Conservation (phyloP, 2,797 vertebrate species). For the Graptemys geographica region DNA sequence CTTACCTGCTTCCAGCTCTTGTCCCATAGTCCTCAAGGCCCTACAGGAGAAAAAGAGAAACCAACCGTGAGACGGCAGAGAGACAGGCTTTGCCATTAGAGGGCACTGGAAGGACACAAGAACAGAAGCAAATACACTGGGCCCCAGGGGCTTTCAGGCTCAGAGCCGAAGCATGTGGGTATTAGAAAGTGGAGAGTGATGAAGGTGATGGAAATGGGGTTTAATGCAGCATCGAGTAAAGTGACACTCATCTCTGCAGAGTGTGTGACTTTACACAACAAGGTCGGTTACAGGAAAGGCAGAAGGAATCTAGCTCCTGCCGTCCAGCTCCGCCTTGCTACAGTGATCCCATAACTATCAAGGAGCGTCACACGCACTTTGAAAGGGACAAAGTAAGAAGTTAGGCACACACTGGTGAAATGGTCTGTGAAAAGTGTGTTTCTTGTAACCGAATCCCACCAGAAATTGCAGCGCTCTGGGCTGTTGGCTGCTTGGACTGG, state of each 20-base stretch:
- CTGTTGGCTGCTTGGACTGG: constrained; percentile 40
- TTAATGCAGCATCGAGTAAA: not conserved
- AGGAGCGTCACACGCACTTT: not conserved
- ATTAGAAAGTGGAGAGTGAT: not conserved
- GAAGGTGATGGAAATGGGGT: not conserved
- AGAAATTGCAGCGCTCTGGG: constrained; percentile 64
- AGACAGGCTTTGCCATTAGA: fast-evolving
- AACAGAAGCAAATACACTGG: constrained; percentile 33
- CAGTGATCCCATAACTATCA: not conserved
- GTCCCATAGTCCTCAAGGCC: constrained; percentile 91
- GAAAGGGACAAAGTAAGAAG: not conserved
- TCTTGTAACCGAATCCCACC: constrained; percentile 54
- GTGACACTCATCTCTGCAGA: not conserved
- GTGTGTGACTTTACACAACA: not conserved
- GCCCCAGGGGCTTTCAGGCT: not conserved
- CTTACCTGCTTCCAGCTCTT: constrained; percentile 92
- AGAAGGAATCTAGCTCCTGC: not conserved
- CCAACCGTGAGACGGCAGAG: not conserved
- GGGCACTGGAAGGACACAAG: fast-evolving
- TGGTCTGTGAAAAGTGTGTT: not conserved
- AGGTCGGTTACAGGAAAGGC: not conserved
- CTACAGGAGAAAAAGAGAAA: constrained; percentile 66
- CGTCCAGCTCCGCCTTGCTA: not conserved
- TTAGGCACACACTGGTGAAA: constrained; percentile 22
- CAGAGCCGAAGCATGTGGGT: constrained; percentile 40